Percentiles rank a stretch among this genome's conserved stretches.
Evolutionary conservation across 2,888 invertebrate genomes (phyloP).

Genomic region (Poecilobothrus nobilitatus): DNA sequence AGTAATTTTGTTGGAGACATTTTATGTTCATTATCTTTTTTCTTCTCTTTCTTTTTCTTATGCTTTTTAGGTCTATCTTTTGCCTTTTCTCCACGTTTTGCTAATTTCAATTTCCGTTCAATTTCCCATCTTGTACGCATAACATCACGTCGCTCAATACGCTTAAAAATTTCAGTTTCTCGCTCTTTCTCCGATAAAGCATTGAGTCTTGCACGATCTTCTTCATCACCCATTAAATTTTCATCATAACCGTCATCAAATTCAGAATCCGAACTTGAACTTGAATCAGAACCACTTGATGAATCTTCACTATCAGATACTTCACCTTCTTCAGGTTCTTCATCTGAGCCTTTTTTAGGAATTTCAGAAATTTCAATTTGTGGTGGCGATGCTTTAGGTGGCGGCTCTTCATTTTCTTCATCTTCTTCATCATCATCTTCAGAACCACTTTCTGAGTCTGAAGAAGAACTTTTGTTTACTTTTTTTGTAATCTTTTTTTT

Average conservation of each 20-base stretch:
- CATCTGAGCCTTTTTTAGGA: slow-evolving; percentile 39
- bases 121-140: slow-evolving; percentile 94
- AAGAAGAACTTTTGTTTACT: slow-evolving; percentile 32
- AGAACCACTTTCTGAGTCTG: slow-evolving; percentile 40
- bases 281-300: slow-evolving; percentile 46
- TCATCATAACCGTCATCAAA: slow-evolving; percentile 97
- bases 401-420: slow-evolving; percentile 35
- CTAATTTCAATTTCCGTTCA: slow-evolving; percentile 81
- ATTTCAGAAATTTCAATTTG: slow-evolving; percentile 32
- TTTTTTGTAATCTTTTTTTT: slow-evolving; percentile 44
- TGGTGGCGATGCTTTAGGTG: slow-evolving; percentile 25
- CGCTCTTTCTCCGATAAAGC: slow-evolving; percentile 94
- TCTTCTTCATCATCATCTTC: slow-evolving; percentile 35
- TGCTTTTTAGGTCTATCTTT: slow-evolving; percentile 46
- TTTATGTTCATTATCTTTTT: slow-evolving; percentile 24
- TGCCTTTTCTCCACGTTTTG: slow-evolving; percentile 64
- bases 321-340: slow-evolving; percentile 82
- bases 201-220: slow-evolving; percentile 81
- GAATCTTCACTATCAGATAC: slow-evolving; percentile 58
- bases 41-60: slow-evolving; percentile 50
- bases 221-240: slow-evolving; percentile 93
- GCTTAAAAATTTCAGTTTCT: slow-evolving; percentile 93
- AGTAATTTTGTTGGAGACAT: slow-evolving; percentile 15
- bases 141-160: slow-evolving; percentile 88
- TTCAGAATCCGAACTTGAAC: slow-evolving; percentile 65